Percentiles rank a stretch among this genome's conserved stretches.
Conservation (phyloP, 2,797 vertebrate genomes). For the Cacajao melanocephalus region DNA sequence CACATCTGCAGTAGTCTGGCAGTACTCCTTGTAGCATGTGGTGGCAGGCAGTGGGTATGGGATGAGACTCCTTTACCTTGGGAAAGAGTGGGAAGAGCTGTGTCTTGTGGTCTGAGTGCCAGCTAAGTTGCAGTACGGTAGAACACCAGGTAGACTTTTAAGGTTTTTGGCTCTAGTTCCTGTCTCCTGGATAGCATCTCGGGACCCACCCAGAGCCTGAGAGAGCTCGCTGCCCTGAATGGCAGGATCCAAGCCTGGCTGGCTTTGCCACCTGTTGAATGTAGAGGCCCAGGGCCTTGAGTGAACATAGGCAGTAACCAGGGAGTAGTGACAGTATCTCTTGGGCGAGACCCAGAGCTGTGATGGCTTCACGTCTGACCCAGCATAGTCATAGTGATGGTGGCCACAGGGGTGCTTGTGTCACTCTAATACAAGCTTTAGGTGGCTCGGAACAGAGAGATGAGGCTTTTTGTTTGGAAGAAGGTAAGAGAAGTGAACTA, state of each 20-base stretch:
- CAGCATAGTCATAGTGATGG: neutral
- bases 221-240: neutral
- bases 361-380: neutral
- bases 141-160: neutral
- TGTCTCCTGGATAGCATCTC: neutral
- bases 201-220: neutral
- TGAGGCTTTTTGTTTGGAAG: neutral
- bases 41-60: neutral
- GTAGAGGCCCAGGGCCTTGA: neutral
- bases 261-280: neutral
- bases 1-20: neutral
- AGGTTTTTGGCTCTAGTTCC: neutral
- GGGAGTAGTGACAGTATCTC: neutral
- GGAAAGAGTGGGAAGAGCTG: neutral
- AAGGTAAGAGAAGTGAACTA: neutral
- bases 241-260: neutral
- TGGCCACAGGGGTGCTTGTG: neutral
- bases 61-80: neutral
- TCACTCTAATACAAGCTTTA: neutral
- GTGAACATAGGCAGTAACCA: neutral
- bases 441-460: neutral
- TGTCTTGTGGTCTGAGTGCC: neutral
- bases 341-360: neutral
- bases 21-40: neutral
- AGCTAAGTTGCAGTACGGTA: neutral